These are phyloP conservation scores for Limnodromus scolopaceus DNA, from an alignment of 2,797 vertebrate genomes.

Conservation along the genomic window DNA sequence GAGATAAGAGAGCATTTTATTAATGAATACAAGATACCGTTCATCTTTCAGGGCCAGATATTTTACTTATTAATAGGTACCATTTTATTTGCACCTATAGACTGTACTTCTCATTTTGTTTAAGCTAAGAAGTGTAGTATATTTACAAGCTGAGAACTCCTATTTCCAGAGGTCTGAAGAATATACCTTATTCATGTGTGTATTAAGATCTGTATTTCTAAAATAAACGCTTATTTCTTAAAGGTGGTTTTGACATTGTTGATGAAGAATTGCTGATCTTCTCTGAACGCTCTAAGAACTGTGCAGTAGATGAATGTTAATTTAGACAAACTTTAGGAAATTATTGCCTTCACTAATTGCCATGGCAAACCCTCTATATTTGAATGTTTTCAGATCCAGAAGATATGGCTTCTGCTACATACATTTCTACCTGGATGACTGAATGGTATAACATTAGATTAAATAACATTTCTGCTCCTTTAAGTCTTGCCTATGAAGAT, in stretches of 20 bases:
- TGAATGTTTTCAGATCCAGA: background rate
- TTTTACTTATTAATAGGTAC: background rate
- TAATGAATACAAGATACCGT: background rate
- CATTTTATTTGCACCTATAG: background rate
- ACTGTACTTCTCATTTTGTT: background rate
- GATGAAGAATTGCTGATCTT: background rate
- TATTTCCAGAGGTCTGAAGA: background rate
- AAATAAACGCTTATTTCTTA: background rate
- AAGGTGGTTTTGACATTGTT: background rate
- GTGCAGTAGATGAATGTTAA: background rate
- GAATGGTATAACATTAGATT: background rate
- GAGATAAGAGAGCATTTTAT: slow-evolving; percentile 75
- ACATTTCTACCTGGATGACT: background rate
- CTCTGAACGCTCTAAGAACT: background rate
- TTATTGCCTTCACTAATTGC: background rate
- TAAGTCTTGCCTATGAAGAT: background rate
- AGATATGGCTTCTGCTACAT: background rate
- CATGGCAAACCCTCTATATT: background rate
- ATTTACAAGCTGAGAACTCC: background rate
- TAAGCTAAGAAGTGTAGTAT: background rate
- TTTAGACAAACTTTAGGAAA: background rate
- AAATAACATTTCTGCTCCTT: background rate
- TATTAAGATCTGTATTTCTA: background rate
- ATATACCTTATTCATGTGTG: background rate
- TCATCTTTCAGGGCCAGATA: background rate